These are phyloP conservation scores for Noctua janthe DNA, from an alignment of 2,888 invertebrate genomes.

Conservation along the genomic window DNA sequence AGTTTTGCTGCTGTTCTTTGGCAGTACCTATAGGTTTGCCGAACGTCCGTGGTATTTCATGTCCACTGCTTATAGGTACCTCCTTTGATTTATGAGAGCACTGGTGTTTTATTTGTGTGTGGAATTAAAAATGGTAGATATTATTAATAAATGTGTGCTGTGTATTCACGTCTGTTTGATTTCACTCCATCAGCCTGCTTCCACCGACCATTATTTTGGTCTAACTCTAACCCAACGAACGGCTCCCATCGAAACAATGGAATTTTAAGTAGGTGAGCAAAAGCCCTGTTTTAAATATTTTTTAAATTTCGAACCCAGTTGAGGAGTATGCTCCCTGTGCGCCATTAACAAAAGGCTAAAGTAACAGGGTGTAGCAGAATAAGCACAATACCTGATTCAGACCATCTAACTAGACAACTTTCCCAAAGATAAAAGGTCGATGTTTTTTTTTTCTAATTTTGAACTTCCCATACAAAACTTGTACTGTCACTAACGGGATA, in stretches of 20 bases:
- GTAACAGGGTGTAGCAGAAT: neutral
- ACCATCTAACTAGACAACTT: neutral
- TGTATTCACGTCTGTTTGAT: conserved; percentile 17
- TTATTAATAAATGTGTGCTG: conserved; percentile 11
- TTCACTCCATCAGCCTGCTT: neutral
- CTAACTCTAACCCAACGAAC: neutral
- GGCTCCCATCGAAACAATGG: neutral
- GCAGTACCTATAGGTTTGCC: neutral
- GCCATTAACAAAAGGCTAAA: neutral
- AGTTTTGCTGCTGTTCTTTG: conserved; percentile 9
- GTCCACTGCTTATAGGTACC: neutral
- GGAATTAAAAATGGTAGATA: neutral
- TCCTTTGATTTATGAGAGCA: neutral
- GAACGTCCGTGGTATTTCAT: neutral
- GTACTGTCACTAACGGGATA: too few species aligned
- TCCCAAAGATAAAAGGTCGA: neutral
- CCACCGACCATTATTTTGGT: neutral
- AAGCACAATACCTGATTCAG: too few species aligned
- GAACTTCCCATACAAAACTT: too few species aligned
- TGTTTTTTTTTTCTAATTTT: too few species aligned
- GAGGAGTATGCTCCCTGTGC: neutral
- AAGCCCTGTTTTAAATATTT: neutral
- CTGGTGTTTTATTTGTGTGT: neutral
- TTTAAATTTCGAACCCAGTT: neutral
- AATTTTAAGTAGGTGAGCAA: neutral